These are phyloP conservation scores for Hypomesus transpacificus DNA, from an alignment of 2,113 vertebrate species.

Conservation along the genomic window DNA sequence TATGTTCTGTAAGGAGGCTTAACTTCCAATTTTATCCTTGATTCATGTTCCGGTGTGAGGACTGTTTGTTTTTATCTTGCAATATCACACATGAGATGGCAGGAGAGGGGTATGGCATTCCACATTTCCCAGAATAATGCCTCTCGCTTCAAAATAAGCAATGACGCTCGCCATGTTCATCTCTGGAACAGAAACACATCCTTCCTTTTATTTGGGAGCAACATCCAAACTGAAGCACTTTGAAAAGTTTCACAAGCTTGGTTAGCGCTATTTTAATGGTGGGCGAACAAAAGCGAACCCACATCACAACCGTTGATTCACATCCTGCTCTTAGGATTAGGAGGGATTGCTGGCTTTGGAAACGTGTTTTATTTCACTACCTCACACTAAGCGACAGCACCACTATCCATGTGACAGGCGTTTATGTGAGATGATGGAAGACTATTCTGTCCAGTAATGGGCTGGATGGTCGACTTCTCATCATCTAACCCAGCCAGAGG, in stretches of 20 bases:
- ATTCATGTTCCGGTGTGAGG: not conserved
- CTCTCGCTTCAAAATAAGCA: not conserved
- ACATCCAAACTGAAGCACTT: no score
- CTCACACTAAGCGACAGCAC: no score
- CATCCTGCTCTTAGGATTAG: no score
- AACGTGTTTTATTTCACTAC: no score
- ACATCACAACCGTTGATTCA: no score
- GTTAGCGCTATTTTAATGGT: no score
- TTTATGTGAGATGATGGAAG: not conserved
- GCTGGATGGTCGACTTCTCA: slow-evolving; percentile 47
- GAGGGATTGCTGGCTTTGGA: no score
- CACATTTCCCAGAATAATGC: not conserved
- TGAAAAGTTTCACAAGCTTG: no score
- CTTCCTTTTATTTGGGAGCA: no score
- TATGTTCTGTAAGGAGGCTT: not conserved
- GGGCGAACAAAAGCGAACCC: no score
- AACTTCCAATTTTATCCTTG: slow-evolving; percentile 7
- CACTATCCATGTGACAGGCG: not conserved
- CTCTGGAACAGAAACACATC: no score
- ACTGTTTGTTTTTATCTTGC: slow-evolving; percentile 1
- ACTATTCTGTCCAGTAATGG: not conserved
- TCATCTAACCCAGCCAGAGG: slow-evolving; percentile 50
- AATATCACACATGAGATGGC: slow-evolving; percentile 9
- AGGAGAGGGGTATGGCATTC: not conserved
- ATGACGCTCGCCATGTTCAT: no score